Evolutionary conservation across 1,140 invertebrate species (phyloP), one percentile per base, ranked within the genome.

Genomic region (Drosophila subobscura): DNA sequence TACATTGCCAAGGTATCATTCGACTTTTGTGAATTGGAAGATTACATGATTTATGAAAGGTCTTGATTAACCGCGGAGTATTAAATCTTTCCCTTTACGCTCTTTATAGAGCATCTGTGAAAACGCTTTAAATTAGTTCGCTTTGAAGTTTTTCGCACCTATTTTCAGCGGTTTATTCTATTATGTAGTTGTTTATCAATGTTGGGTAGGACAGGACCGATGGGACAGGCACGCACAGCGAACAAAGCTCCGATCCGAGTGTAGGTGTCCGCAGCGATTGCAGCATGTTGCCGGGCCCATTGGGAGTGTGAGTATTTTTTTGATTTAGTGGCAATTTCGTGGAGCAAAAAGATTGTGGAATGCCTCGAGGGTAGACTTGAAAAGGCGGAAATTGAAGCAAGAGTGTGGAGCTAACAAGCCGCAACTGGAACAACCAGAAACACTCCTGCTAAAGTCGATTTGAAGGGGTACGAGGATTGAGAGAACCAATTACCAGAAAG

Each of bases 141-240:
- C 40, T 66, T 80, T 65, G 58, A 77, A 60, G 61, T n/a, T 54
- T 61, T 80, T 85, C 54, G 55, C 77, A 86, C 81, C 77, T 80
- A 49, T 68, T 57, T 68, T 44, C 33, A 77, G 81, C 60, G 70
- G 73, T 55, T 86, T 86, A 80, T 85, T 80, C 70, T 85, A 86
- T 85, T 85, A 86, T 86, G 74, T 77, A 85, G 81, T 81, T 86
- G 74, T 86, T 86, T 86, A 85, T 85, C 81, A 85, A 86, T 77
- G 77, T 42, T 57, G 40, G 45, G 23, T 45, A 37, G 25, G 25
- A 37, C 47, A 40, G 44, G 49, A 55, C 51, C 68, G 47, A 57
- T 72, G 67, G 67, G 57, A 54, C 47, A 37, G 47, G 20, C 52
- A 45, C 53, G 54, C 47, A 51, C 27, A 27, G 33, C 45, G 16